These are phyloP conservation scores for Moxostoma hubbsi DNA, from an alignment of 2,797 vertebrate genomes.

Conservation along the genomic window DNA sequence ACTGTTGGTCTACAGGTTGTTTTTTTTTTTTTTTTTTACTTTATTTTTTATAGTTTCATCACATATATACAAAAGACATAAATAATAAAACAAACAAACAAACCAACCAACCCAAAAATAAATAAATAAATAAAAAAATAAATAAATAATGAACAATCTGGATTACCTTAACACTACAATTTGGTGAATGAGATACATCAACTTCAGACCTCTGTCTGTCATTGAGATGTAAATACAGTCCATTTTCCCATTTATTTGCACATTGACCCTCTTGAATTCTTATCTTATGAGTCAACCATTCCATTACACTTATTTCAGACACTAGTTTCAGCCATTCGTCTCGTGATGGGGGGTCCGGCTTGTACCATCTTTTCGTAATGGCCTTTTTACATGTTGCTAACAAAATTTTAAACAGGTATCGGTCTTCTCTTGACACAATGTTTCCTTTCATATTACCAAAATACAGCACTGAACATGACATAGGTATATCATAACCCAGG, in stretches of 20 bases:
- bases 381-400: slow-evolving; percentile 22
- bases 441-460: slow-evolving; percentile 13
- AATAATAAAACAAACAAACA: too few relatives aligned
- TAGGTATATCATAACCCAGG: slow-evolving; percentile 34
- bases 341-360: slow-evolving; percentile 6
- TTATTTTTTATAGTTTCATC: too few relatives aligned
- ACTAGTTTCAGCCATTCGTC: slow-evolving; percentile 4
- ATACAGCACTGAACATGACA: background rate
- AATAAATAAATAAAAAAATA: too few relatives aligned
- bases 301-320: slow-evolving; percentile 14
- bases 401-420: slow-evolving; percentile 8
- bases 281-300: slow-evolving; percentile 4
- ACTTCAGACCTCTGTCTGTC: background rate
- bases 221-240: background rate
- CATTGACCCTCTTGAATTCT: background rate
- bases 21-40: too few relatives aligned
- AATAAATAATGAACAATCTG: too few relatives aligned
- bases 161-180: background rate
- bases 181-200: background rate
- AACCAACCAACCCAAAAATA: too few relatives aligned
- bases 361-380: slow-evolving; percentile 14
- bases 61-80: too few relatives aligned
- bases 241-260: slow-evolving; percentile 12
- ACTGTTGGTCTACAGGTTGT: too few relatives aligned
- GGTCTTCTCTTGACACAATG: background rate